Evolutionary conservation across 2,888 invertebrate genomes (phyloP).

Genomic region (Mechanitis mazaeus): DNA sequence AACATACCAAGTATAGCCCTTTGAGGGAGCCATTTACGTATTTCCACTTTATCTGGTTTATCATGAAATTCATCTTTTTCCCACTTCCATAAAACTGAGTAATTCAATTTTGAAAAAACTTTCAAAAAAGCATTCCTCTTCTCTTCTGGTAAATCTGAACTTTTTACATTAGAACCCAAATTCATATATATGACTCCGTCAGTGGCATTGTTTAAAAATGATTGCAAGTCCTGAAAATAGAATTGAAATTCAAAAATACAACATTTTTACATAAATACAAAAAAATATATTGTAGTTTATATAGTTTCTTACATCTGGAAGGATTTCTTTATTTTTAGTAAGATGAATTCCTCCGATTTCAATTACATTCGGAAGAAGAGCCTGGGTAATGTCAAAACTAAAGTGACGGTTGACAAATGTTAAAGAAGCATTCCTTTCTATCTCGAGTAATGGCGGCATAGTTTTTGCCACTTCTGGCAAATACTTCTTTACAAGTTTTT

Average conservation of each 20-base stretch:
- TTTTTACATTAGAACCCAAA: constrained; percentile 77
- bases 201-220: constrained; percentile 66
- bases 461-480: constrained; percentile 47
- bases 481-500: constrained; percentile 52
- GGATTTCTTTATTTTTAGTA: constrained; percentile 40
- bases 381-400: constrained; percentile 60
- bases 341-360: constrained; percentile 77
- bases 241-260: constrained; percentile 7
- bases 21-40: constrained; percentile 82
- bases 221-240: constrained; percentile 64
- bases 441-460: constrained; percentile 53
- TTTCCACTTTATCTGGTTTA: constrained; percentile 74
- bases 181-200: constrained; percentile 77
- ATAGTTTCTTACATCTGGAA: constrained; percentile 43
- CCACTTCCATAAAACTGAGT: constrained; percentile 83
- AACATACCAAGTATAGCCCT: constrained; percentile 77
- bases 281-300: not conserved
- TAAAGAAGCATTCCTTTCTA: constrained; percentile 58
- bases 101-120: constrained; percentile 76
- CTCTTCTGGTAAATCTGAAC: constrained; percentile 68
- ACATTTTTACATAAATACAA: not conserved
- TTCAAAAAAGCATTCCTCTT: constrained; percentile 71
- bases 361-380: constrained; percentile 72
- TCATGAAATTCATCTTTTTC: constrained; percentile 75
- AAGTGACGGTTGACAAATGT: constrained; percentile 69